phyloP scores from a whole-genome alignment of 2,113 vertebrate genomes.

The Oceanodroma tethys region DNA sequence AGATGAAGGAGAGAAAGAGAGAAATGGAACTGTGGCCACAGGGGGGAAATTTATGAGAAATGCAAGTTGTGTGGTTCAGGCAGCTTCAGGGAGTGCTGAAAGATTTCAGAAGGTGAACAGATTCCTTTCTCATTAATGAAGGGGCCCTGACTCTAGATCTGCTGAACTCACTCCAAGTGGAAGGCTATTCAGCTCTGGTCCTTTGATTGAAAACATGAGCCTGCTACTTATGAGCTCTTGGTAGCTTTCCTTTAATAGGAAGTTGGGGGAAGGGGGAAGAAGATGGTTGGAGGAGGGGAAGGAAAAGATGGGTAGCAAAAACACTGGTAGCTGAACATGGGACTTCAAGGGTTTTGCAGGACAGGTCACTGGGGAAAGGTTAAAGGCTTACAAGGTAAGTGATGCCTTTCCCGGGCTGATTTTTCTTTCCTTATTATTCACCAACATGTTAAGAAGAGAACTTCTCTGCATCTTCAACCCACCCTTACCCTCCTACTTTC shows the following conservation, averaged over 20 bases:
- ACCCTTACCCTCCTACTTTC: not conserved
- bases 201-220: slow-evolving; percentile 25
- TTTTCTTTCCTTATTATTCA: not conserved
- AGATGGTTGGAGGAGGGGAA: not conserved
- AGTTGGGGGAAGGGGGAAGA: not conserved
- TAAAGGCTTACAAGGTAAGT: not conserved
- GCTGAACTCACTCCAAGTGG: not conserved
- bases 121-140: slow-evolving; percentile 59
- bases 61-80: not conserved
- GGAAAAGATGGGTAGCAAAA: not conserved
- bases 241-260: not conserved
- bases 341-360: not conserved
- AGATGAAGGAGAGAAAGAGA: not conserved
- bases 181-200: slow-evolving; percentile 17
- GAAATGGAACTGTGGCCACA: not conserved
- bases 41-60: not conserved
- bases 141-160: slow-evolving; percentile 38
- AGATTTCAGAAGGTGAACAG: slow-evolving; percentile 27
- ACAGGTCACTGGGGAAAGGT: not conserved
- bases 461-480: not conserved
- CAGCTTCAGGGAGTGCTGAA: not conserved
- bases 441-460: not conserved
- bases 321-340: accelerated
- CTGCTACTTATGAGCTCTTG: not conserved
- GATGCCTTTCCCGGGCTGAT: not conserved